Percentiles rank a stretch among this genome's conserved stretches.
These are phyloP conservation scores for Acanthisitta chloris DNA, from an alignment of 2,113 vertebrate species.

Conservation along the genomic window DNA sequence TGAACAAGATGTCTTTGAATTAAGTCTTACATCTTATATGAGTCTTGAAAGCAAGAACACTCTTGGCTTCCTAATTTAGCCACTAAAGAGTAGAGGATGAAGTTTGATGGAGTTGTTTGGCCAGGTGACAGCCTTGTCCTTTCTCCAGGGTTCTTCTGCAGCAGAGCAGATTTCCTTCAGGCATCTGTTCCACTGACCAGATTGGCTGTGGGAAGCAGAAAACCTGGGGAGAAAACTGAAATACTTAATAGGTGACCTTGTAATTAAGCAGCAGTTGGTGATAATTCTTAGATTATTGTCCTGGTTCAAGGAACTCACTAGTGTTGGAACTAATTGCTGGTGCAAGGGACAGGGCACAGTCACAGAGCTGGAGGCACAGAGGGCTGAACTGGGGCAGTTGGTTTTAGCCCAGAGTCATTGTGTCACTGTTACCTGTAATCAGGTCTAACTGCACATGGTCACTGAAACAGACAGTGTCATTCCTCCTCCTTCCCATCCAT, in stretches of 20 bases:
- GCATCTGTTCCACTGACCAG: not conserved
- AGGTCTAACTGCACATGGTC: not conserved
- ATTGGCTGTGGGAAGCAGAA: not conserved
- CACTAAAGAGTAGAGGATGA: not conserved
- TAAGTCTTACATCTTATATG: not conserved
- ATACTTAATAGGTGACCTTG: not conserved
- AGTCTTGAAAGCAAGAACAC: conserved; percentile 6
- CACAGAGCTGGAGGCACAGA: not conserved
- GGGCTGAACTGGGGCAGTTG: not conserved
- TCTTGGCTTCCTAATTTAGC: conserved; percentile 18
- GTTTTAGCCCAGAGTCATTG: not conserved
- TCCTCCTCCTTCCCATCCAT: not conserved
- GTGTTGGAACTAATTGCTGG: not conserved
- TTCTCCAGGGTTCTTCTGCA: not conserved
- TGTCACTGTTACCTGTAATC: not conserved
- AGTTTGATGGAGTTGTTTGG: not conserved
- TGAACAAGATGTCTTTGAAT: conserved; percentile 59
- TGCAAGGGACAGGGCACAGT: not conserved
- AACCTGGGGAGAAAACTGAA: not conserved
- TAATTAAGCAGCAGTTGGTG: not conserved
- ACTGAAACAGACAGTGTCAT: not conserved
- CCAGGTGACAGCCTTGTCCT: not conserved
- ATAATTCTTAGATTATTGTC: not conserved
- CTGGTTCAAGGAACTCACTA: not conserved
- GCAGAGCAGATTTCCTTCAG: not conserved